These are phyloP conservation scores for Germaria angustata DNA, from an alignment of 2,888 invertebrate species.

Conservation along the genomic window DNA sequence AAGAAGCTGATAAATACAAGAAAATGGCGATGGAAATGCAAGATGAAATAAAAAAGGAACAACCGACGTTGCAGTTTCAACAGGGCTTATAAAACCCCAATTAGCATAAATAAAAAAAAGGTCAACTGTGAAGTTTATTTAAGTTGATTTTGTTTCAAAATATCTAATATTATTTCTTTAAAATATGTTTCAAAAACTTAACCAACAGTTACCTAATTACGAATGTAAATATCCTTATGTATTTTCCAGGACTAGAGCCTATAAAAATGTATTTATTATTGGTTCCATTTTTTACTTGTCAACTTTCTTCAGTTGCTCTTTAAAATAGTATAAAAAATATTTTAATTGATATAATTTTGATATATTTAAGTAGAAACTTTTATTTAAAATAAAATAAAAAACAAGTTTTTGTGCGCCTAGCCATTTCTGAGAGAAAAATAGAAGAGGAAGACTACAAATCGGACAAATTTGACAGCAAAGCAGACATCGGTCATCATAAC, in stretches of 20 bases:
- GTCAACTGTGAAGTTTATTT: neutral
- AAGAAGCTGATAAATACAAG: constrained; percentile 87
- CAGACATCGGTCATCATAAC: too few relatives aligned
- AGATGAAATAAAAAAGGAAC: constrained; percentile 83
- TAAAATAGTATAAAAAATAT: neutral
- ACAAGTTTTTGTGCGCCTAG: too few relatives aligned
- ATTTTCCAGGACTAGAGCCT: neutral
- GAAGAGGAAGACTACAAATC: too few relatives aligned
- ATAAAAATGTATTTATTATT: neutral
- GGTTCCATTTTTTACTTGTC: neutral
- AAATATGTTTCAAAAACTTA: too few relatives aligned
- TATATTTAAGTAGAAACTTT: constrained; percentile 36
- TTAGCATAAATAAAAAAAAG: neutral
- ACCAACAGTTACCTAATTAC: neutral
- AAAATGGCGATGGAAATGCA: constrained; percentile 86
- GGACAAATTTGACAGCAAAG: too few relatives aligned
- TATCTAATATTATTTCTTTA: neutral
- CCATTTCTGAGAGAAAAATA: too few relatives aligned
- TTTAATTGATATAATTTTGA: neutral
- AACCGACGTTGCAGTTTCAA: constrained; percentile 81
- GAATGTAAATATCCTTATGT: constrained; percentile 22
- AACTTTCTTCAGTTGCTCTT: constrained; percentile 2
- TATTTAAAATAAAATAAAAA: constrained; percentile 9
- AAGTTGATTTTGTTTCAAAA: neutral
- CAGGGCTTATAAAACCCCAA: constrained; percentile 79